Evolutionary conservation across 1,140 invertebrate species (phyloP), one percentile per base, ranked within the genome.

Genomic region (Drosophila nasuta): DNA sequence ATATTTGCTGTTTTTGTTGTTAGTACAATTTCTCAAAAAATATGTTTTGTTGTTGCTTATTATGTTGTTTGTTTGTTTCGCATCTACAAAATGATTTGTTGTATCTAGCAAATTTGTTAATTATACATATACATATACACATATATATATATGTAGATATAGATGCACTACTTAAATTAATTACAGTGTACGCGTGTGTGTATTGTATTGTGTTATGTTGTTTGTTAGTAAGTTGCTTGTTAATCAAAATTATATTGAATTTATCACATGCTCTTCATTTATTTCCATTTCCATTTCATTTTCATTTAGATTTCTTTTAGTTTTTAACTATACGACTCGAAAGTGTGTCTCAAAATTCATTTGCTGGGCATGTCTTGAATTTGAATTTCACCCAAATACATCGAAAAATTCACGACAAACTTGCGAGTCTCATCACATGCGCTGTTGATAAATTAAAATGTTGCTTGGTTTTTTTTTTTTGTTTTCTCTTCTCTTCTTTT

Each of bases 241-340:
- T 88, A 88, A 89, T 81, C 77, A 88, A 72, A 88, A 88, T 89
- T 88, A 89, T 88, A 88, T 89, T 79, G 72, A 89, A 89, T 89
- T 90, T 89, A 89, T 89, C 85, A 89, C 85, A 89, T 90, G 85
- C 85, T 83, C 67, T 87, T 88, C 77, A 70, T 82, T 82, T 25
- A 78, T 70, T 79, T 82, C 52, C 72, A 71, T 77, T 69, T 25
- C 59, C 45, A 78, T 70, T 82, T 59, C 52, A 20, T 57, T 20
- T 74, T 11, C 7, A 25, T 25, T 25, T 25, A 25, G 20, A 25
- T 64, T 49, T 73, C 58, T 38, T 56, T 59, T 64, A 57, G 56
- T 46, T 63, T 78, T 81, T 89, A 81, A 83, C 70, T 88, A 83
- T 78, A 68, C 72, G 86, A 90, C 85, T 76, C 78, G 65, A 70